phyloP scores from a whole-genome alignment of 2,797 vertebrate genomes.

The Pangasius mekongensis region DNA sequence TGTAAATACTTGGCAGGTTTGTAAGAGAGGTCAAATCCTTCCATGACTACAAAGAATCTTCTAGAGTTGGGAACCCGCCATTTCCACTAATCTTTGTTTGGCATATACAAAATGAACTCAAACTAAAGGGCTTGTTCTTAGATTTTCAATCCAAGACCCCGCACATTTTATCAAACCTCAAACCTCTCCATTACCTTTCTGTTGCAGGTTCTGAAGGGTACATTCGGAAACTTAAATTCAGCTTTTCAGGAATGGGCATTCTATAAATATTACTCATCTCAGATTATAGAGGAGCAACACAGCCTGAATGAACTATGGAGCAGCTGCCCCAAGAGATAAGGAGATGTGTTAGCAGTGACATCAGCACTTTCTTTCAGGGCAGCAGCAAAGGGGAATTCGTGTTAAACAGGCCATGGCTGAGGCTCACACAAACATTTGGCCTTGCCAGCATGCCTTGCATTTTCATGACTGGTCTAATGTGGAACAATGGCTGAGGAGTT shows the following conservation, averaged over 20 bases:
- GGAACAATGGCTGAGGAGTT: conserved; percentile 29
- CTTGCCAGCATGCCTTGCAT: conserved; percentile 41
- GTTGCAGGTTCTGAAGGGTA: not conserved
- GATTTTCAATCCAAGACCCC: not conserved
- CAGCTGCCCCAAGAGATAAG: conserved; percentile 51
- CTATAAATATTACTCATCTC: conserved; percentile 32
- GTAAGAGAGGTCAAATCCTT: conserved; percentile 61
- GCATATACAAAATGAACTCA: not conserved
- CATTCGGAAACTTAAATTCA: conserved; percentile 13
- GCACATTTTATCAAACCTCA: not conserved
- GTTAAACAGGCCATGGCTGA: conserved; percentile 51
- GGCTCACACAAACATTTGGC: conserved; percentile 51
- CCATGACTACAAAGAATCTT: conserved; percentile 34
- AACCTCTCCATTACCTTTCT: not conserved
- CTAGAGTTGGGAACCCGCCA: not conserved
- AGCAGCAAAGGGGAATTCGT: conserved; percentile 16
- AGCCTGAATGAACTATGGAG: conserved; percentile 36
- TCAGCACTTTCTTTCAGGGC: conserved; percentile 49
- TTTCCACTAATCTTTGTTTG: not conserved
- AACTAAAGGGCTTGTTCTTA: not conserved
- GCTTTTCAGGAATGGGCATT: conserved; percentile 14
- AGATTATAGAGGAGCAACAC: conserved; percentile 37
- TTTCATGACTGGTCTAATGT: conserved; percentile 19
- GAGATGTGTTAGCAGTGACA: conserved; percentile 57
- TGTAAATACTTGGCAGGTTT: conserved; percentile 75